Base-by-base conservation (phyloP, 2,797 vertebrate species). In the Bufotes viridis region DNA sequence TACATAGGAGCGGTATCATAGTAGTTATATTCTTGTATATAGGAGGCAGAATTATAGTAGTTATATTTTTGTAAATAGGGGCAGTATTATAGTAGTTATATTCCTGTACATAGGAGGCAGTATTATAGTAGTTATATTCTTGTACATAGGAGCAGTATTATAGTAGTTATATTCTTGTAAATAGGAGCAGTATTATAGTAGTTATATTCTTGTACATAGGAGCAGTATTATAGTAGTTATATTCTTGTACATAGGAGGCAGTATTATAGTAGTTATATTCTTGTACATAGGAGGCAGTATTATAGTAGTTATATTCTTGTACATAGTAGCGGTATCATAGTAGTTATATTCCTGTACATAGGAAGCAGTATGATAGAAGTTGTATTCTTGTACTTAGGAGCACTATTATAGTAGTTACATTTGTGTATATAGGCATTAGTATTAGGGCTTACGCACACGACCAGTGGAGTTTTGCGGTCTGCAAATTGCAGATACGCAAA, bases 251-350 rank as follows among this genome's bases (percentile, higher is more conserved):
- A 60, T 60, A 60, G 58, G 63, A 12, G 61, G 42, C 22, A 24
- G 63, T 65, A 65, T 65, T 65, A 65, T 65, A 12, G 63, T 65
- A 65, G 63, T 65, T 24, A 61, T 22, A 61, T 65, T 65, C 20
- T 26, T 69, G 24, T 26, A 26, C 65, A 69, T 69, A 69, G 24
- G 65, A 5, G 65, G 69, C 26, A 70, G 69, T 34, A 34, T 70
- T 34, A 70, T 70, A 69, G 67, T 15, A 69, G 67, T 69, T 69
- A 69, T 69, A 69, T 26, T 69, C 67, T 69, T 69, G 67, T 69
- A 69, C 24, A 69, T 29, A 69, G 61, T 22, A 11, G 61, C 61
- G n/a, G 61, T 63, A 63, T 63, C 20, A 60, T 60, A 60, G 58
- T 20, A 60, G 55, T 57, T 14, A 60, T 60, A 60, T 60, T 60